A percentile compares a stretch with the other conserved stretches of the same genome.
Evolutionary conservation across 53 echinoderm and acorn worm genomes (phyloP).

Genomic region (Arbacia lixula): DNA sequence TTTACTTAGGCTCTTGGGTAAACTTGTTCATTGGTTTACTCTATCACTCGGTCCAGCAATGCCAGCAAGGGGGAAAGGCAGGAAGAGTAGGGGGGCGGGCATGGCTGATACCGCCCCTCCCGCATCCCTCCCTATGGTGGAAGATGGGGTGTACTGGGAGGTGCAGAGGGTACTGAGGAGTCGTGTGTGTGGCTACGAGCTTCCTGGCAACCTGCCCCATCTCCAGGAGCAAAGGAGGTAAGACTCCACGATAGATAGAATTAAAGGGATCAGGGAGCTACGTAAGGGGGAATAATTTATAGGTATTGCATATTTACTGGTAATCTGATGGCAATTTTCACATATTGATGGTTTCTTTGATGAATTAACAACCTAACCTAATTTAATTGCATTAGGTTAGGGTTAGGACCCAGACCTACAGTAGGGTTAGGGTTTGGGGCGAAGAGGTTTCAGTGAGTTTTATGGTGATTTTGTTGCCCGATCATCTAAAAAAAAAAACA

Average conservation of each 20-base stretch:
- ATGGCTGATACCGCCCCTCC: background rate
- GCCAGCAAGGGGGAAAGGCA: conserved; percentile 19
- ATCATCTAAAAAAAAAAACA: too few species aligned
- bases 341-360: too few species aligned
- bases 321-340: too few species aligned
- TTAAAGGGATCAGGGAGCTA: background rate
- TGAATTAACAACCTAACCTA: too few species aligned
- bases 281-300: background rate
- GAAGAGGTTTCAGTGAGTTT: too few species aligned
- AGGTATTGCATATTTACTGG: background rate
- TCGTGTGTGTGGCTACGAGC: conserved; percentile 18
- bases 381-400: too few species aligned
- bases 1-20: too few species aligned
- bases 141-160: conserved; percentile 26
- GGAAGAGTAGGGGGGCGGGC: background rate
- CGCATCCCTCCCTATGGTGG: background rate
- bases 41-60: too few species aligned
- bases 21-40: too few species aligned
- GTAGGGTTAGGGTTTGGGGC: too few species aligned
- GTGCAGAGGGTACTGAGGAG: conserved; percentile 18
- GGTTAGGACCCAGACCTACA: too few species aligned
- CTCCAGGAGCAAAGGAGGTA: conserved; percentile 31
- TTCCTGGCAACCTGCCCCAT: conserved; percentile 1
- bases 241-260: background rate
- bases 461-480: too few species aligned